Evolutionary conservation across 2,888 invertebrate species (phyloP).

Genomic region (Alitta virens): DNA sequence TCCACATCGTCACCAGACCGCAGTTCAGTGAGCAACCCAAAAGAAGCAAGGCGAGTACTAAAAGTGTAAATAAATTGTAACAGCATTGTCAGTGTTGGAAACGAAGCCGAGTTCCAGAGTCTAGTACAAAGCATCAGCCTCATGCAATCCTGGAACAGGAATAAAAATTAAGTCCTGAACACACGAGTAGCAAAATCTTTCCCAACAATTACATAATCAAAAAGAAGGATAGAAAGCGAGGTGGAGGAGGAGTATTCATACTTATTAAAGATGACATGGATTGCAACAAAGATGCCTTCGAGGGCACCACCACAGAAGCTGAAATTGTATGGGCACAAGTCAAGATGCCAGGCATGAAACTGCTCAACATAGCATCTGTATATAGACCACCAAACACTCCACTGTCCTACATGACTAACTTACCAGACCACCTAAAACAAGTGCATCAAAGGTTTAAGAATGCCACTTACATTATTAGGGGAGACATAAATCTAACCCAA

Average conservation of each 20-base stretch:
- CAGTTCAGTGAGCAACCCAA: too few relatives aligned
- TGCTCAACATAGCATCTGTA: not conserved
- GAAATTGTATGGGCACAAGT: not conserved
- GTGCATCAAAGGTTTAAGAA: not conserved
- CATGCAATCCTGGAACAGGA: too few relatives aligned
- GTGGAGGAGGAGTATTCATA: not conserved
- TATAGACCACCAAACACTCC: not conserved
- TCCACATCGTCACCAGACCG: too few relatives aligned
- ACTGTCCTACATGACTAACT: not conserved
- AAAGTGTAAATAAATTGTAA: too few relatives aligned
- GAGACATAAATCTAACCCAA: not conserved
- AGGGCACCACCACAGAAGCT: not conserved
- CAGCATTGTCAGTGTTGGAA: too few relatives aligned
- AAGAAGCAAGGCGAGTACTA: too few relatives aligned
- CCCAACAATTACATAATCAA: too few relatives aligned
- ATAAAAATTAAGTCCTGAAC: too few relatives aligned
- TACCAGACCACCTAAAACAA: not conserved
- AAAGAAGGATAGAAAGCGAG: not conserved
- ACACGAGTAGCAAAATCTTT: too few relatives aligned
- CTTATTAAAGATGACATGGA: not conserved
- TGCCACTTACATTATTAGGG: not conserved
- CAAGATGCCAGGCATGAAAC: not conserved
- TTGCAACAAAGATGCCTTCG: not conserved
- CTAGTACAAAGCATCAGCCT: too few relatives aligned
- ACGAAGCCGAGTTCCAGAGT: too few relatives aligned